Evolutionary conservation across 2,113 vertebrate genomes (phyloP).

Genomic region (Vanacampus margaritifer): DNA sequence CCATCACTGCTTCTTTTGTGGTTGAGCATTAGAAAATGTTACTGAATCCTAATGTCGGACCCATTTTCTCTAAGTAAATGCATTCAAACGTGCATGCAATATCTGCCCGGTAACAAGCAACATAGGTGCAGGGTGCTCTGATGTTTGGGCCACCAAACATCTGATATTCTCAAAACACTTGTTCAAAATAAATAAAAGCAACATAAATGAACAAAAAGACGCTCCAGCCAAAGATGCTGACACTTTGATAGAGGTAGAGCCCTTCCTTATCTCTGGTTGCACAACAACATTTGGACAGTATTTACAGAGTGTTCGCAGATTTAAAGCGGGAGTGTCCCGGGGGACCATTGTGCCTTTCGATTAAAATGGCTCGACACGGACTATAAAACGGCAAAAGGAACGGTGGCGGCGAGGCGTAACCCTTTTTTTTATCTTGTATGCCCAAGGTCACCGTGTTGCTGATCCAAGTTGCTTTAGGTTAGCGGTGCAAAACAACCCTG

Average conservation of each 20-base stretch:
- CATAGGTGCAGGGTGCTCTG: not conserved
- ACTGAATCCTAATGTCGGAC: not conserved
- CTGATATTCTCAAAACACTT: not conserved
- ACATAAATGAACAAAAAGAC: not conserved
- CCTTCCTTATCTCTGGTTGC: conserved; percentile 2
- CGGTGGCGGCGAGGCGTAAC: not conserved
- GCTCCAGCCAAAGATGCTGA: conserved; percentile 5
- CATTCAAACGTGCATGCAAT: not conserved
- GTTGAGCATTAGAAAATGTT: not conserved
- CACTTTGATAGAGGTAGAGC: not conserved
- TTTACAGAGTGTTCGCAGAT: conserved; percentile 12
- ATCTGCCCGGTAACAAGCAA: not conserved
- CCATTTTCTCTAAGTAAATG: not conserved
- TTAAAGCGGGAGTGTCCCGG: not conserved
- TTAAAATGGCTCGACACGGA: conserved; percentile 14
- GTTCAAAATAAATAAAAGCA: not conserved
- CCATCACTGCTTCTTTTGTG: conserved; percentile 1
- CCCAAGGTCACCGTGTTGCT: conserved; percentile 9
- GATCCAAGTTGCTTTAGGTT: conserved; percentile 22
- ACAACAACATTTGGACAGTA: conserved; percentile 9
- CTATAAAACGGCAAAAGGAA: conserved; percentile 15
- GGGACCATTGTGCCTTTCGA: conserved; percentile 5
- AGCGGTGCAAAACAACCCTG: conserved; percentile 16
- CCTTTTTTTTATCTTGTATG: conserved; percentile 16
- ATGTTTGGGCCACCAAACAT: not conserved